Evolutionary conservation across 1,140 invertebrate genomes (phyloP).

Genomic region (Anoplolepis gracilipes): DNA sequence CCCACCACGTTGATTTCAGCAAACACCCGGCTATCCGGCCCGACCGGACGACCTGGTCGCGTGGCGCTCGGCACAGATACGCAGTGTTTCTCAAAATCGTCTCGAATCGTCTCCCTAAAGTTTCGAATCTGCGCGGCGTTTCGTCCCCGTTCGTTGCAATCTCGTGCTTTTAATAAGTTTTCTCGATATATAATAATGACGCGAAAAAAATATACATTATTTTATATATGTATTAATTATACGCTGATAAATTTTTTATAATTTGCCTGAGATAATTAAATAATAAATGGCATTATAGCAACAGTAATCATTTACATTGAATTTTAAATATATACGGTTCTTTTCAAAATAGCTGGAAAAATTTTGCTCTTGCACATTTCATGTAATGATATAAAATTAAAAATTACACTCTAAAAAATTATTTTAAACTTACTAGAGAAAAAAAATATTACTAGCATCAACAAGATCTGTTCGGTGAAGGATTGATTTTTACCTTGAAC

Average conservation of each 20-base stretch:
- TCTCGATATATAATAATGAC: too few relatives aligned
- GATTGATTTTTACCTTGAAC: neutral
- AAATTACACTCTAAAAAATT: neutral
- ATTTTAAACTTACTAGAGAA: neutral
- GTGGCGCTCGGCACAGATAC: conserved; percentile 82
- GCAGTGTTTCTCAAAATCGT: conserved; percentile 82
- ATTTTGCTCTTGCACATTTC: neutral
- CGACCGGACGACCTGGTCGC: conserved; percentile 81
- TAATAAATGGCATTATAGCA: neutral
- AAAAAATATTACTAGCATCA: neutral
- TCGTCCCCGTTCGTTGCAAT: neutral
- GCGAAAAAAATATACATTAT: too few relatives aligned
- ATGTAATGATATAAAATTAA: neutral
- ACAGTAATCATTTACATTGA: neutral
- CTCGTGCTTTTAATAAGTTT: too few relatives aligned
- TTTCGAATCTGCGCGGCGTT: neutral
- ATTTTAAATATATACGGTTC: neutral
- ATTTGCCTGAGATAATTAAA: neutral
- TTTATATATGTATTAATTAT: too few relatives aligned
- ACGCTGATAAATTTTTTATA: neutral
- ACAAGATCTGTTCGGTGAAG: neutral
- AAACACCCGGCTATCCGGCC: conserved; percentile 81
- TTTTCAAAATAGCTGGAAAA: neutral
- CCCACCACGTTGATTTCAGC: conserved; percentile 83
- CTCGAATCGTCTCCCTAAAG: neutral